These are phyloP conservation scores for Chymomyza amoena DNA, from an alignment of 2,888 invertebrate genomes.

Conservation along the genomic window DNA sequence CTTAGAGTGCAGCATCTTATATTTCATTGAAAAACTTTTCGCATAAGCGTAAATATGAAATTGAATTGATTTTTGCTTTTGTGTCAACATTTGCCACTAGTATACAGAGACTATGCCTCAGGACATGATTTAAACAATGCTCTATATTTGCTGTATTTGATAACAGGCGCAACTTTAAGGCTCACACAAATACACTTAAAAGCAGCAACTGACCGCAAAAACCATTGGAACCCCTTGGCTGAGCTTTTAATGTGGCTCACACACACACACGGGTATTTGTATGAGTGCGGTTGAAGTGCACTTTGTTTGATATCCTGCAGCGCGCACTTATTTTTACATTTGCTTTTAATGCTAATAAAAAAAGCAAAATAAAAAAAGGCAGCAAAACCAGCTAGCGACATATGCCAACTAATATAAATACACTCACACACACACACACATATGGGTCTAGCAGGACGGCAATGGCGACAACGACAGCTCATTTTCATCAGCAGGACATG, in stretches of 20 bases:
- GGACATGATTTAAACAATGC: neutral
- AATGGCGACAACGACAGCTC: constrained; percentile 39
- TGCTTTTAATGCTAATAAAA: constrained; percentile 41
- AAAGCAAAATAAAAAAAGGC: neutral
- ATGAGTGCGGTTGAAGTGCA: constrained; percentile 5
- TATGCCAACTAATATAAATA: constrained; percentile 11
- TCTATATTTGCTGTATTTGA: neutral
- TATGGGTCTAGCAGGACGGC: neutral
- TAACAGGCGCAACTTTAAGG: neutral
- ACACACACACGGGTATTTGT: neutral
- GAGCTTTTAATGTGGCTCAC: neutral
- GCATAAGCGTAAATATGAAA: constrained; percentile 65
- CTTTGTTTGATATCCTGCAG: constrained; percentile 12
- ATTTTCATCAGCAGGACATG: constrained; percentile 45
- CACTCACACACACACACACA: constrained; percentile 8
- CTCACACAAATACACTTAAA: neutral
- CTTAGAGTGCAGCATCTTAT: constrained; percentile 21
- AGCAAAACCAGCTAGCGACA: constrained; percentile 8
- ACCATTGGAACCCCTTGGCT: neutral
- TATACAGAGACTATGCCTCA: neutral
- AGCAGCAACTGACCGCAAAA: constrained; percentile 5
- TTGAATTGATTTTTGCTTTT: constrained; percentile 63
- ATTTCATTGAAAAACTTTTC: constrained; percentile 67
- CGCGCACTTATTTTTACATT: constrained; percentile 15
- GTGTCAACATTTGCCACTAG: constrained; percentile 1